A percentile compares a stretch with the other conserved stretches of the same genome.
phyloP scores from a whole-genome alignment of 2,888 invertebrate genomes.

The Clivina fossor region DNA sequence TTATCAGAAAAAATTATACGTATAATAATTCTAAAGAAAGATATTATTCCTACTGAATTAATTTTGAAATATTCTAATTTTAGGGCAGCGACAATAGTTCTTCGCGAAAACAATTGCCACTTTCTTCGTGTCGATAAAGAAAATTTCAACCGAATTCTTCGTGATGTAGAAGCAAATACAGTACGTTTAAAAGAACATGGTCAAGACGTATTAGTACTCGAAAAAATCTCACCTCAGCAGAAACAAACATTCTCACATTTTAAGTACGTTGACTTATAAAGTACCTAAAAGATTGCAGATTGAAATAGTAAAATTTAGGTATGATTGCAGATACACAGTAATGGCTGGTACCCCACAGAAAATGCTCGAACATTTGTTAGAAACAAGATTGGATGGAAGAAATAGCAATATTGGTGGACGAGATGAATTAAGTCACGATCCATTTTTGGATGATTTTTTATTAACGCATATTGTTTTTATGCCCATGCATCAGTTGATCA shows the following conservation, averaged over 20 bases:
- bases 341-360: slow-evolving; percentile 86
- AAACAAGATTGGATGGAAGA: slow-evolving; percentile 71
- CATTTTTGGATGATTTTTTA: slow-evolving; percentile 80
- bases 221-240: slow-evolving; percentile 65
- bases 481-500: slow-evolving; percentile 73
- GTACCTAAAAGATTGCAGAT: too few species aligned
- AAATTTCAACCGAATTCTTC: slow-evolving; percentile 78
- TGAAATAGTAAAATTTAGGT: too few species aligned
- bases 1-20: neutral
- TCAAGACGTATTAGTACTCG: slow-evolving; percentile 78
- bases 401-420: slow-evolving; percentile 54
- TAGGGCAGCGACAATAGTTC: slow-evolving; percentile 80
- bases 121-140: slow-evolving; percentile 82
- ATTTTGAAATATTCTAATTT: slow-evolving; percentile 30
- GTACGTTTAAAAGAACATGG: slow-evolving; percentile 82
- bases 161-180: slow-evolving; percentile 87
- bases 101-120: slow-evolving; percentile 80
- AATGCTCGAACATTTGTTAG: slow-evolving; percentile 82
- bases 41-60: neutral
- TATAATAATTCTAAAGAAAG: slow-evolving; percentile 3
- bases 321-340: slow-evolving; percentile 69
- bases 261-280: slow-evolving; percentile 61
- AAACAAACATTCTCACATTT: slow-evolving; percentile 60
- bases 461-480: slow-evolving; percentile 82
- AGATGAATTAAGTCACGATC: slow-evolving; percentile 61